These are phyloP conservation scores for Seladonia tumulorum DNA, from an alignment of 2,888 invertebrate species.

Conservation along the genomic window DNA sequence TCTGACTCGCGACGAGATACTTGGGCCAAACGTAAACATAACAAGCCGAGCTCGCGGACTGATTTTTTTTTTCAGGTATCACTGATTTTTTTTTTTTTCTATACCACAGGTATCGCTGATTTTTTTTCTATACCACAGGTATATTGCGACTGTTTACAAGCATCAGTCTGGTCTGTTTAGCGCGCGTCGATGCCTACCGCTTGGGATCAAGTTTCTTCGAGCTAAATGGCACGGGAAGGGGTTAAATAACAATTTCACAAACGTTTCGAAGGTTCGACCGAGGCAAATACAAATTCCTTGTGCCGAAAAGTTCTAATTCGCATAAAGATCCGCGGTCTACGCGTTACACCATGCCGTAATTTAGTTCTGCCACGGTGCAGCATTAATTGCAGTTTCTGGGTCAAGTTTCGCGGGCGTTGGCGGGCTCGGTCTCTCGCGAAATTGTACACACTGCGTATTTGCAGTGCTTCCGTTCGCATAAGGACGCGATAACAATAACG, in stretches of 20 bases:
- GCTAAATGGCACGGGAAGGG: no score
- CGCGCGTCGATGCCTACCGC: no score
- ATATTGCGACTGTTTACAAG: no score
- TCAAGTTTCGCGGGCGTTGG: not conserved
- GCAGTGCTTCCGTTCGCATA: not conserved
- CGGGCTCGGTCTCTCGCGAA: not conserved
- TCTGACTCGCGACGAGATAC: no score
- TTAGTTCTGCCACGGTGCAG: not conserved
- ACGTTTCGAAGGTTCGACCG: not conserved
- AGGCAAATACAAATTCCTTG: not conserved
- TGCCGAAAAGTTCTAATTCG: slow-evolving; percentile 1
- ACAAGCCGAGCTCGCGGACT: no score
- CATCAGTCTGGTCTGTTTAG: no score
- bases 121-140: no score
- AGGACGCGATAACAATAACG: not conserved
- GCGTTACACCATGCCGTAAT: not conserved
- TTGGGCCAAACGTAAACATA: no score
- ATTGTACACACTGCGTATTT: not conserved
- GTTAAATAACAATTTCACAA: not conserved
- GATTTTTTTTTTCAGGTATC: no score
- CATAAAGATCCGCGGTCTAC: not conserved
- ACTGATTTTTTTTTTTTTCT: no score
- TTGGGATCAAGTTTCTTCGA: no score
- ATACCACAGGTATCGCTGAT: no score
- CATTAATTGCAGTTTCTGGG: not conserved